Percentiles rank a stretch among this genome's conserved stretches.
Conservation (phyloP, 2,797 vertebrate species). For the Pampus argenteus region DNA sequence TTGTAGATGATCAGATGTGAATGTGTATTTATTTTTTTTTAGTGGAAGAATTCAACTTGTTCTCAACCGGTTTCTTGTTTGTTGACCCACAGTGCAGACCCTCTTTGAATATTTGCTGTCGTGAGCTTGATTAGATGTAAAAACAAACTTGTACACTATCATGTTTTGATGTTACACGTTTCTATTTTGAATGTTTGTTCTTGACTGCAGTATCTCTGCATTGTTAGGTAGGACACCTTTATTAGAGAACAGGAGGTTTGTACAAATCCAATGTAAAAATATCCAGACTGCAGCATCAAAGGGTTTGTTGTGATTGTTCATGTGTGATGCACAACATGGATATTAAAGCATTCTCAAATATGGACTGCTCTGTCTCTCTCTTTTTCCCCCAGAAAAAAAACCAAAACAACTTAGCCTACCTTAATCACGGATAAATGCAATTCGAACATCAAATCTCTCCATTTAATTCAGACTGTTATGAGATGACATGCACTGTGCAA, state of each 20-base stretch:
- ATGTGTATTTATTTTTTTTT: slow-evolving; percentile 16
- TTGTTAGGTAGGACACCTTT: slow-evolving; percentile 36
- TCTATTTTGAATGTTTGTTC: slow-evolving; percentile 40
- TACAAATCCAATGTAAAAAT: slow-evolving; percentile 57
- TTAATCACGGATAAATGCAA: slow-evolving; percentile 70
- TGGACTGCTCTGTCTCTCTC: slow-evolving; percentile 17
- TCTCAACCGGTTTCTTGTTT: slow-evolving; percentile 37
- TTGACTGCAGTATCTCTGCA: slow-evolving; percentile 19
- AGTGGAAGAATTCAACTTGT: slow-evolving; percentile 9
- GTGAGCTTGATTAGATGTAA: slow-evolving; percentile 60
- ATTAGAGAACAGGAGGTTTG: slow-evolving; percentile 20
- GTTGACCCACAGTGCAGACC: slow-evolving; percentile 40
- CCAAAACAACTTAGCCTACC: slow-evolving; percentile 5
- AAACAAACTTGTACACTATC: slow-evolving; percentile 39
- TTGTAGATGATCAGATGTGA: slow-evolving; percentile 44
- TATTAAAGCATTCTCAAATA: slow-evolving; percentile 65
- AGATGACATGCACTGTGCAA: slow-evolving; percentile 15
- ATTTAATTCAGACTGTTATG: slow-evolving; percentile 54
- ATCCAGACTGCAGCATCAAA: slow-evolving; percentile 16
- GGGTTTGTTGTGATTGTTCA: slow-evolving; percentile 56
- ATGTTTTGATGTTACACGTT: slow-evolving; percentile 50
- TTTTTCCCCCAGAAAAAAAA: slow-evolving; percentile 26
- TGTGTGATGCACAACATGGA: slow-evolving; percentile 48
- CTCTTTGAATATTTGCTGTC: slow-evolving; percentile 52
- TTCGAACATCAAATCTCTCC: slow-evolving; percentile 65